Percentiles rank a stretch among this genome's conserved stretches.
Evolutionary conservation across 2,113 vertebrate species (phyloP).

Genomic region (Siniperca knerii): DNA sequence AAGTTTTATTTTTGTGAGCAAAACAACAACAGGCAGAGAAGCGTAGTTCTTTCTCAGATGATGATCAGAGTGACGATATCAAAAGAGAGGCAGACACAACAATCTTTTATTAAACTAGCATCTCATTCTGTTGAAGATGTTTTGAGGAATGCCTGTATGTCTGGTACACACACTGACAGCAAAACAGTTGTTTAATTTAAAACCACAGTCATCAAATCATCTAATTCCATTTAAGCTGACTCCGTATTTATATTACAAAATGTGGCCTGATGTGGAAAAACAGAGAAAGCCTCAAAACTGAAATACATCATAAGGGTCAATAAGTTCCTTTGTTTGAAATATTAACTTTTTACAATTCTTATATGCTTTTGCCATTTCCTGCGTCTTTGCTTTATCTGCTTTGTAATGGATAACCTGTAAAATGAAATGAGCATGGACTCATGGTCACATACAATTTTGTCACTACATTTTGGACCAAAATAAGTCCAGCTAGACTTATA

Average conservation of each 20-base stretch:
- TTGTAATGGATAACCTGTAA: background rate
- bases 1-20: background rate
- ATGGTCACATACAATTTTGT: background rate
- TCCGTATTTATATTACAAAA: constrained; percentile 19
- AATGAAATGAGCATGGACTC: background rate
- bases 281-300: constrained; percentile 13
- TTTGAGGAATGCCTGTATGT: constrained; percentile 22
- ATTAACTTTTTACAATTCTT: background rate
- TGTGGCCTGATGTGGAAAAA: constrained; percentile 47
- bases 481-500: background rate
- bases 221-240: constrained; percentile 22
- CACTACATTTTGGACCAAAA: background rate
- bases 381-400: constrained; percentile 3
- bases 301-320: constrained; percentile 12
- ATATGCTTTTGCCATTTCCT: background rate
- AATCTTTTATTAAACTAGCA: constrained; percentile 36
- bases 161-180: background rate
- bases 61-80: constrained; percentile 2
- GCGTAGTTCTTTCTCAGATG: background rate
- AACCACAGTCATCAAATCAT: constrained; percentile 30
- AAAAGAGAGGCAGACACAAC: constrained; percentile 61
- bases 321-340: constrained; percentile 4
- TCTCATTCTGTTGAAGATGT: constrained; percentile 25
- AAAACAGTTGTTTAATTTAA: constrained; percentile 36
- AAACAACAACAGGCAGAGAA: background rate